These are phyloP conservation scores for Clarias gariepinus DNA, from an alignment of 2,113 vertebrate species.

Conservation along the genomic window DNA sequence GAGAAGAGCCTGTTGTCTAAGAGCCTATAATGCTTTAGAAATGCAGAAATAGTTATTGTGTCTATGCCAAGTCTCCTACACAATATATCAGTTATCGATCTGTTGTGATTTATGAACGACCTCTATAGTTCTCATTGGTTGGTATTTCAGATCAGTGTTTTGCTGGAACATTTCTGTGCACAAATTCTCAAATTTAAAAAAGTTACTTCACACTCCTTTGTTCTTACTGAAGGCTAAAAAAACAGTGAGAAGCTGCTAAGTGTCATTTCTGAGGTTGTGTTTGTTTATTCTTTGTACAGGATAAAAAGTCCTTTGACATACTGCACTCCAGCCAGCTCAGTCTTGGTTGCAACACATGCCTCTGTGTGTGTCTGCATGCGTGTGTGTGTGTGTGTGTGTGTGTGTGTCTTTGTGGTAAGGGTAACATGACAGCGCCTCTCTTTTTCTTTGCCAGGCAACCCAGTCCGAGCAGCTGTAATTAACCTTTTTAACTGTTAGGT, in stretches of 20 bases:
- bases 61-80: background rate
- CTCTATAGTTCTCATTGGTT: background rate
- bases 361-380: constrained; percentile 31
- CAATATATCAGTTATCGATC: background rate
- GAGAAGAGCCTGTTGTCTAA: too few relatives aligned
- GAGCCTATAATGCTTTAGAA: background rate
- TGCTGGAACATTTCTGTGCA: background rate
- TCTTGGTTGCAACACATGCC: constrained; percentile 22
- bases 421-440: constrained; percentile 38
- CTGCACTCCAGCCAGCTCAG: constrained; percentile 33
- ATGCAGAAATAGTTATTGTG: background rate
- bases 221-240: background rate
- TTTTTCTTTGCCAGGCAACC: constrained; percentile 47
- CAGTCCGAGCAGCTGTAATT: constrained; percentile 48
- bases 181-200: background rate
- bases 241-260: constrained; percentile 10
- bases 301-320: constrained; percentile 53
- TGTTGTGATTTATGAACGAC: background rate
- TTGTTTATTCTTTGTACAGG: constrained; percentile 36
- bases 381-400: constrained; percentile 34
- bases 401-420: constrained; percentile 23
- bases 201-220: background rate
- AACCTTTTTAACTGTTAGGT: constrained; percentile 29
- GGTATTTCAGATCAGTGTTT: background rate
- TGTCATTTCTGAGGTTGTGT: constrained; percentile 36